These are phyloP conservation scores for Caenorhabditis japonica DNA, from an alignment of 2,888 invertebrate species.

Conservation along the genomic window DNA sequence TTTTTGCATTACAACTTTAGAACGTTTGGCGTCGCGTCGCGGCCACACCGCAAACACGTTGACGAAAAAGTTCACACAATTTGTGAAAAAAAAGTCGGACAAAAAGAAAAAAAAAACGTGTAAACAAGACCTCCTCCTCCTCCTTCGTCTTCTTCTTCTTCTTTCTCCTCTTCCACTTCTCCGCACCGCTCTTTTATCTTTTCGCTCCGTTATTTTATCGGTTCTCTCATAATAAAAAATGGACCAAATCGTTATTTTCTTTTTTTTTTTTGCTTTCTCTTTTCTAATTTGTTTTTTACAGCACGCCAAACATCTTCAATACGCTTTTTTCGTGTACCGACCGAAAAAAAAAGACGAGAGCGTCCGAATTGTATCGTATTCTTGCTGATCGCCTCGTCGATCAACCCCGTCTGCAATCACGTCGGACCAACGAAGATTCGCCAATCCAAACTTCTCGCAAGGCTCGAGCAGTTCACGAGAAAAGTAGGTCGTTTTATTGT, in stretches of 20 bases:
- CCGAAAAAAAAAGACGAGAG: too few species aligned
- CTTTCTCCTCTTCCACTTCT: too few species aligned
- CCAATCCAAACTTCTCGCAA: conserved; percentile 44
- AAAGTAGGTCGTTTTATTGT: conserved; percentile 30
- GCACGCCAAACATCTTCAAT: neutral
- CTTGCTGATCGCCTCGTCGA: conserved; percentile 34
- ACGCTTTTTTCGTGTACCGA: neutral
- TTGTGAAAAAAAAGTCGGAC: conserved; percentile 20
- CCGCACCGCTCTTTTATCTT: too few species aligned
- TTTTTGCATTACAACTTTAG: too few species aligned
- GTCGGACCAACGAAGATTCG: conserved; percentile 55
- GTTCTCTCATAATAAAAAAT: conserved; percentile 17
- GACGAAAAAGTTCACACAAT: conserved; percentile 41
- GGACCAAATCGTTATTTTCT: conserved; percentile 4
- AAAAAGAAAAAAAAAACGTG: conserved; percentile 10
- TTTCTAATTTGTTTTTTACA: too few species aligned
- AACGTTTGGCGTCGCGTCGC: too few species aligned
- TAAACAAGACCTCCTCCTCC: conserved; percentile 8
- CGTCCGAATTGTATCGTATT: conserved; percentile 30
- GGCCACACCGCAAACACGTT: conserved; percentile 43
- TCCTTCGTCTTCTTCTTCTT: conserved; percentile 1
- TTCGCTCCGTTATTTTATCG: conserved; percentile 10
- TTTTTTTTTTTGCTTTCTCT: too few species aligned
- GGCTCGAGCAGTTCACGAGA: conserved; percentile 36
- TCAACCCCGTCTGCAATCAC: conserved; percentile 45